Conservation (phyloP, 2,888 invertebrate genomes). For the Caenorhabditis wallacei region DNA sequence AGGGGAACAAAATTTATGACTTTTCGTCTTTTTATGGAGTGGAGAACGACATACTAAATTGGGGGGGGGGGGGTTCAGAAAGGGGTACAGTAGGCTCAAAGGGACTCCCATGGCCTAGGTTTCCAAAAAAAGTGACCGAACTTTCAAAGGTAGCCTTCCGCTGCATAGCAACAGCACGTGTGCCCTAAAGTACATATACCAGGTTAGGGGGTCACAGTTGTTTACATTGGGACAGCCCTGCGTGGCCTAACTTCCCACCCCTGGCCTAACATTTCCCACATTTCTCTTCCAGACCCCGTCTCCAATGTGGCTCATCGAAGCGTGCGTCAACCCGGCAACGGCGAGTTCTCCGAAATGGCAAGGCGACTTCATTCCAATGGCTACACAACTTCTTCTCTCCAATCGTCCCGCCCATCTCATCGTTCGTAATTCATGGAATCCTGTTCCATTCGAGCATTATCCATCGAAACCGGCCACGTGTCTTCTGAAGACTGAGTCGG, state of each 20-base stretch:
- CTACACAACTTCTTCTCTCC: slow-evolving; percentile 49
- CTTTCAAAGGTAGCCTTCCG: no score
- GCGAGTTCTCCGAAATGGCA: slow-evolving; percentile 27
- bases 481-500: slow-evolving; percentile 4
- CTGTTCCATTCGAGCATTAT: slow-evolving; percentile 39
- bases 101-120: no score
- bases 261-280: no score
- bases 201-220: no score
- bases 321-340: slow-evolving; percentile 30
- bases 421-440: slow-evolving; percentile 52
- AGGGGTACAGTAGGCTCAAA: no score
- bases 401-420: slow-evolving; percentile 47
- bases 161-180: no score
- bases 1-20: background rate
- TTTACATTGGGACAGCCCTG: no score
- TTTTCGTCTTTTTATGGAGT: background rate
- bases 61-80: no score
- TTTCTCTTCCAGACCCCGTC: slow-evolving; percentile 20
- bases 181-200: no score
- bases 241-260: background rate
- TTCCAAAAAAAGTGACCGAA: no score
- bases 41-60: background rate
- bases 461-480: slow-evolving; percentile 40
- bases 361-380: slow-evolving; percentile 27
- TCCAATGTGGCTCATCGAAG: slow-evolving; percentile 43